Evolutionary conservation across 2,888 invertebrate genomes (phyloP), one percentile per base, ranked within the genome.

Genomic region (Odontocolon sp.): DNA sequence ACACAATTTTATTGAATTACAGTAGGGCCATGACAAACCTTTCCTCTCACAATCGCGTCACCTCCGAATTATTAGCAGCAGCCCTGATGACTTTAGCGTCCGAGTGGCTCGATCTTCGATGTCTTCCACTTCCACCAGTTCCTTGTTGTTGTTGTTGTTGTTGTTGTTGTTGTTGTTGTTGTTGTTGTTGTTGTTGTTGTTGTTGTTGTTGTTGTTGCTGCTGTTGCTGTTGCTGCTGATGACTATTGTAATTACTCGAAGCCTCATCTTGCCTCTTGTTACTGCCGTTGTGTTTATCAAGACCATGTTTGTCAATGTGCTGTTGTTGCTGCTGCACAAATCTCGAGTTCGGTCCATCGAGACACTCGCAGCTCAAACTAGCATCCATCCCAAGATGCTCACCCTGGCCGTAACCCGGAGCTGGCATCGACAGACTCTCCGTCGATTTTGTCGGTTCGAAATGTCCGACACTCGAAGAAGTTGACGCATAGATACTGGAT

Each of bases 361-460:
- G 91, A 85, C 95, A 95, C 75, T 96, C 96, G 87, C 95, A 95
- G 67, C 94, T 94, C 3, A 94, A 88, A 84, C 94, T 94, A 1
- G 94, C 94, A 84, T 95, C 95, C 0, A 94, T 92, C 0, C 94
- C 92, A 54, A 92, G 92, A 61, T 68, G n/a, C n/a, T n/a, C 76
- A 21, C n/a, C 67, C 57, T 28, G 68, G 28, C 93, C 93, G 86
- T 94, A 94, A 81, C n/a, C n/a, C n/a, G 94, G 94, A 1, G 94
- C 92, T 14, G 94, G 93, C 45, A 95, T 92, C 16, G 95, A 91
- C 16, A 96, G 91, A 87, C 95, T 96, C 89, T 96, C 96, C 0
- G 96, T 96, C 0, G 96, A 96, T 88, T 96, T 96, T 0, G 95
- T 96, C 0, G 95, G 89, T 87, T 94, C 90, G 88, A 94, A 91